phyloP scores from a whole-genome alignment of 2,113 vertebrate genomes.

The Raphicerus campestris region DNA sequence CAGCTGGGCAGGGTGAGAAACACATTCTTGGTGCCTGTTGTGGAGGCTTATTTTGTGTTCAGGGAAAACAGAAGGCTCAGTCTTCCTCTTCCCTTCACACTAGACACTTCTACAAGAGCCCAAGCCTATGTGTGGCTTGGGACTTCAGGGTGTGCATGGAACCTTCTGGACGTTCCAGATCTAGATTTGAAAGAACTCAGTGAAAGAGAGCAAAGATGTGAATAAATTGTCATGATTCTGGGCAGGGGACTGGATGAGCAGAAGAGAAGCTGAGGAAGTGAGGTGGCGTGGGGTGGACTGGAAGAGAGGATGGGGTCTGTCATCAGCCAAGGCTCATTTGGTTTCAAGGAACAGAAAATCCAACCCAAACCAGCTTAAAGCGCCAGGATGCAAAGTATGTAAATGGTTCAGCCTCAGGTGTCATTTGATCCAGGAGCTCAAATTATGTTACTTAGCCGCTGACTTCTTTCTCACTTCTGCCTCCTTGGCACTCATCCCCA shows the following conservation, averaged over 20 bases:
- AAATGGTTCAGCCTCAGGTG: not conserved
- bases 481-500: not conserved
- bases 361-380: not conserved
- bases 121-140: not conserved
- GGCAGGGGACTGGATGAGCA: not conserved
- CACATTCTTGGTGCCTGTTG: rapidly evolving
- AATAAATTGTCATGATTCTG: not conserved
- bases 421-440: not conserved
- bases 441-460: not conserved
- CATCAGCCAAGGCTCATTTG: not conserved
- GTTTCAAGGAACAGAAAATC: not conserved
- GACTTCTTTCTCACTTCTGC: not conserved
- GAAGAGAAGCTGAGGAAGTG: not conserved
- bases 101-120: not conserved
- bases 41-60: not conserved
- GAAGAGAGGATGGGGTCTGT: not conserved
- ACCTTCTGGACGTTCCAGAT: not conserved
- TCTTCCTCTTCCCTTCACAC: not conserved
- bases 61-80: not conserved
- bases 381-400: not conserved
- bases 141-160: rapidly evolving
- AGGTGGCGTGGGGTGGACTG: not conserved
- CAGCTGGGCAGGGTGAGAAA: not conserved
- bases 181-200: not conserved
- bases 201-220: not conserved